Percentiles rank a stretch among this genome's conserved stretches.
Evolutionary conservation across 1,140 invertebrate species (phyloP).

Genomic region (Drosophila carrolli): DNA sequence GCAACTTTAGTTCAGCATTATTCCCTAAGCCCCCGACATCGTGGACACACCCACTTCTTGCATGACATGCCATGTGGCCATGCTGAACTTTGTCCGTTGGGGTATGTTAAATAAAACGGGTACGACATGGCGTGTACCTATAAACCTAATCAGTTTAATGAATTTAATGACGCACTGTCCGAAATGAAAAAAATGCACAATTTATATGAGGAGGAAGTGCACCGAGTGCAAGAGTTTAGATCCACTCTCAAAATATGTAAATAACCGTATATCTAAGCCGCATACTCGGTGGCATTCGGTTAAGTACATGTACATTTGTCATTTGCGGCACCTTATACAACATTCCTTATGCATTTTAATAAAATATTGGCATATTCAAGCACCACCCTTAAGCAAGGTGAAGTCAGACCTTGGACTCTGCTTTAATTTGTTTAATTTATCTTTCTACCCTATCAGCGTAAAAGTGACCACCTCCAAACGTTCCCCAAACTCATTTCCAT

Average conservation of each 20-base stretch:
- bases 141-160: slow-evolving; percentile 50
- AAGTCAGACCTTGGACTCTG: background rate
- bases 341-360: too few relatives aligned
- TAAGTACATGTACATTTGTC: slow-evolving; percentile 1
- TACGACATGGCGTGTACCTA: slow-evolving; percentile 29
- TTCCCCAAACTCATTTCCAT: background rate
- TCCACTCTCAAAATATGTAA: slow-evolving; percentile 31
- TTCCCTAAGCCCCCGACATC: background rate
- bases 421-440: slow-evolving; percentile 11
- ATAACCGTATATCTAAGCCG: slow-evolving; percentile 3
- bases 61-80: slow-evolving; percentile 21
- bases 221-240: background rate
- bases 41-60: slow-evolving; percentile 54
- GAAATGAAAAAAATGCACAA: slow-evolving; percentile 15
- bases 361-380: too few relatives aligned
- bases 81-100: slow-evolving; percentile 23
- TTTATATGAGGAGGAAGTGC: slow-evolving; percentile 21
- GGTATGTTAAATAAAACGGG: slow-evolving; percentile 29
- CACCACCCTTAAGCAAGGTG: background rate
- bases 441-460: background rate
- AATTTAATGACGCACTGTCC: slow-evolving; percentile 43
- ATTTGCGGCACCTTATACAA: background rate
- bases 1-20: background rate
- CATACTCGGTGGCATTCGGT: background rate
- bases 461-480: background rate